Evolutionary conservation across 2,113 vertebrate genomes (phyloP).

Genomic region (Vimba vimba): DNA sequence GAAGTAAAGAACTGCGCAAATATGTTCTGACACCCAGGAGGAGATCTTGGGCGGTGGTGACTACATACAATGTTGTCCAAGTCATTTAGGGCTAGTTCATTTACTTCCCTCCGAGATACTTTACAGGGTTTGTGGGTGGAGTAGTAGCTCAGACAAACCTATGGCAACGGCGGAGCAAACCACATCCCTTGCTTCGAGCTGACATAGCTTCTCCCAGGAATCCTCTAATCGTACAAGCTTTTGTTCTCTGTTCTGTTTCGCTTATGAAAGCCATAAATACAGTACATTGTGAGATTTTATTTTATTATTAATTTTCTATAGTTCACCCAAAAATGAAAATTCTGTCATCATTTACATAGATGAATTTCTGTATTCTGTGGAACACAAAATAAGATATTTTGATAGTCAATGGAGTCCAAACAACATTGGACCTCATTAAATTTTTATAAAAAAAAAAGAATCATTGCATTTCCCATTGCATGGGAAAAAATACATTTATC

Average conservation of each 20-base stretch:
- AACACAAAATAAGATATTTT: neutral
- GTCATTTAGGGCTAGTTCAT: conserved; percentile 21
- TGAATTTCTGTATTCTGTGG: neutral
- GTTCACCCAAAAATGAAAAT: neutral
- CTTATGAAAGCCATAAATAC: neutral
- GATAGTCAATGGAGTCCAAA: neutral
- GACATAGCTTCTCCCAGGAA: conserved; percentile 34
- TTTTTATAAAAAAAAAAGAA: too few relatives aligned
- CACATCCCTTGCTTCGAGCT: conserved; percentile 30
- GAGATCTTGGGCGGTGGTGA: conserved; percentile 24
- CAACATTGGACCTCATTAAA: too few relatives aligned
- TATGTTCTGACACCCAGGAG: conserved; percentile 18
- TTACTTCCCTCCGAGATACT: conserved; percentile 28
- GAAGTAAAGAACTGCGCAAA: conserved; percentile 35
- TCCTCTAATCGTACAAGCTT: conserved; percentile 21
- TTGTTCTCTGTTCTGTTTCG: conserved; percentile 33
- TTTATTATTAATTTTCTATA: conserved; percentile 2
- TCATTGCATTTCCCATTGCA: too few relatives aligned
- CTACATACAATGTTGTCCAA: conserved; percentile 28
- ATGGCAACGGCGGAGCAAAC: conserved; percentile 5
- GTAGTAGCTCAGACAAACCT: conserved; percentile 6
- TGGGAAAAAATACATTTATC: too few relatives aligned
- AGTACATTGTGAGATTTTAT: conserved; percentile 23
- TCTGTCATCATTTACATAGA: neutral
- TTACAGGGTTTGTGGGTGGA: conserved; percentile 11